Conservation (phyloP, 2,797 vertebrate species). For the Megalops cyprinoides region DNA sequence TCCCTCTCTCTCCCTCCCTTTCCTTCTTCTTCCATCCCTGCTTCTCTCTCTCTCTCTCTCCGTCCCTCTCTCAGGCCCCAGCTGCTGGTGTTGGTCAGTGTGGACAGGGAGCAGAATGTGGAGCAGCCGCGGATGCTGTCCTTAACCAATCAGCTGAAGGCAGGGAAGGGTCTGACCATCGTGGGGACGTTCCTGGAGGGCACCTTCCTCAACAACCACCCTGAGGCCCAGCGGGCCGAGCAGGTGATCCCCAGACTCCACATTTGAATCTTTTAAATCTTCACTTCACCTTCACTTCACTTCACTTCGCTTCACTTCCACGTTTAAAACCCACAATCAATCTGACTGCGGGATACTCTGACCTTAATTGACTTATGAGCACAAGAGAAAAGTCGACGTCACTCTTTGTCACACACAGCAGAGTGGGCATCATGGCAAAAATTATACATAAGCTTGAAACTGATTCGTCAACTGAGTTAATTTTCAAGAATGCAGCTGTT, state of each 20-base stretch:
- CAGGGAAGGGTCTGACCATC: constrained; percentile 95
- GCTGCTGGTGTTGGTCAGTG: constrained; percentile 88
- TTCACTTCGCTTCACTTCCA: neutral
- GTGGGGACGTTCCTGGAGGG: constrained; percentile 92
- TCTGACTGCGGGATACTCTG: too few relatives aligned
- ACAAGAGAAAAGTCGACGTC: too few relatives aligned
- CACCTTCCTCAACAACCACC: constrained; percentile 88
- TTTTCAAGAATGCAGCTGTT: too few relatives aligned
- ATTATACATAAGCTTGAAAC: too few relatives aligned
- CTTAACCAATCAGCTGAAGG: constrained; percentile 93
- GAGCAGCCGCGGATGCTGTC: constrained; percentile 94
- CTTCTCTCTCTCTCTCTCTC: neutral
- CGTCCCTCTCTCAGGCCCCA: constrained; percentile 80
- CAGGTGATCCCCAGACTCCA: constrained; percentile 74
- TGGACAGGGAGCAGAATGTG: constrained; percentile 91
- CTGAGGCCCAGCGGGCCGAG: constrained; percentile 86
- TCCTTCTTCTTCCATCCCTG: too few relatives aligned
- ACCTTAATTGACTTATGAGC: too few relatives aligned
- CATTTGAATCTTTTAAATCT: neutral
- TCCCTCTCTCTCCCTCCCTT: too few relatives aligned
- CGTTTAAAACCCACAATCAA: neutral
- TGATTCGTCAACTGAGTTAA: too few relatives aligned
- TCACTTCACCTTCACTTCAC: neutral
- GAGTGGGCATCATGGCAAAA: too few relatives aligned
- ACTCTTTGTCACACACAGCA: too few relatives aligned